Conservation (phyloP, 1,140 invertebrate genomes). For the Tribolium madens region DNA sequence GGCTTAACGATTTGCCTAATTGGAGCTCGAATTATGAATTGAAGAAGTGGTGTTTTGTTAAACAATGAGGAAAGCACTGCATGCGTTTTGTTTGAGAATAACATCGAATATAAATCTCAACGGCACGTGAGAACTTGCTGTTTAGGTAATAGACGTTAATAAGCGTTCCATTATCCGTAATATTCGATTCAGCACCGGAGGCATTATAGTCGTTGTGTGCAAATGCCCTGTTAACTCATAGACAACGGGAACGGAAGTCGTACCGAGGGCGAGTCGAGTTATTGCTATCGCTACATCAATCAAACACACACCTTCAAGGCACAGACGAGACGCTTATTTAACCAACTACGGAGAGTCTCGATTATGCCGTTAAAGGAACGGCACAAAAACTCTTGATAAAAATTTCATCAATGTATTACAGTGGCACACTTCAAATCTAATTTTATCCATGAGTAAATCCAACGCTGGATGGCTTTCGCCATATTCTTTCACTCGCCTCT, state of each 20-base stretch:
- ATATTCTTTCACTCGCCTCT: not conserved
- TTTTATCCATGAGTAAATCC: conserved; percentile 24
- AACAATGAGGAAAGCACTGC: not conserved
- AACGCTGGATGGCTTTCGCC: not conserved
- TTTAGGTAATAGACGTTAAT: conserved; percentile 35
- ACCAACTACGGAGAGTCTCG: not conserved
- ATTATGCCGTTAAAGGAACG: conserved; percentile 8
- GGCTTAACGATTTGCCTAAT: conserved; percentile 31
- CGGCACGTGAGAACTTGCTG: conserved; percentile 9
- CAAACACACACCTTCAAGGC: conserved; percentile 12
- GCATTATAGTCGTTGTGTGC: conserved; percentile 19
- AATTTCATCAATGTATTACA: conserved; percentile 25
- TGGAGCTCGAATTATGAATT: conserved; percentile 7
- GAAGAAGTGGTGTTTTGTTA: not conserved
- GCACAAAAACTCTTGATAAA: conserved; percentile 17
- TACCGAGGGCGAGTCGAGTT: not conserved
- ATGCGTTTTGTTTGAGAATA: not conserved
- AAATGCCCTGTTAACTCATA: conserved; percentile 17
- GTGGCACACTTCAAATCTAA: conserved; percentile 22
- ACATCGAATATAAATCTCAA: not conserved
- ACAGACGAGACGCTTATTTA: conserved; percentile 4
- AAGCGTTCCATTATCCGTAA: conserved; percentile 23
- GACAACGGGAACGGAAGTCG: conserved; percentile 11
- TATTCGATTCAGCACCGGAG: conserved; percentile 14
- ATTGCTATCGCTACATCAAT: conserved; percentile 32